These are phyloP conservation scores for Pollimyrus isidori DNA, from an alignment of 2,113 vertebrate genomes.

Conservation along the genomic window DNA sequence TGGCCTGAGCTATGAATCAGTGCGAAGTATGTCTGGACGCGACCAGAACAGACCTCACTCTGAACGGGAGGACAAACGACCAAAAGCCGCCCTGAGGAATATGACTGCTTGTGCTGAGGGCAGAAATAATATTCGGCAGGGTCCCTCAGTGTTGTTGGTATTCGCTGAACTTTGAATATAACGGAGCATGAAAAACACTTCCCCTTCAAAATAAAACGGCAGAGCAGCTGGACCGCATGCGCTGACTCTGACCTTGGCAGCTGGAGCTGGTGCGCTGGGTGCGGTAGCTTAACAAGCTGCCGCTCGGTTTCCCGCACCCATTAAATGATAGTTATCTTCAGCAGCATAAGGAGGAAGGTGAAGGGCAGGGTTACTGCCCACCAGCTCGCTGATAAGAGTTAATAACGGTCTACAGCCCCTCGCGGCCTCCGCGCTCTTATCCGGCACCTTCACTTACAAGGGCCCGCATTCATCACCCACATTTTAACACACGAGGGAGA, in stretches of 20 bases:
- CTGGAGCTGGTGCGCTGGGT: background rate
- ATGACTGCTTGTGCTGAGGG: background rate
- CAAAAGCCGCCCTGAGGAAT: background rate
- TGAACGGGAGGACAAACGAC: background rate
- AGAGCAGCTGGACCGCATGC: background rate
- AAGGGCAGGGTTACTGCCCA: background rate
- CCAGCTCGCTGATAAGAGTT: background rate
- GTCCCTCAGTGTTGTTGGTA: background rate
- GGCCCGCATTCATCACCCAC: background rate
- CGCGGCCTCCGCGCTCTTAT: background rate
- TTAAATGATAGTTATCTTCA: background rate
- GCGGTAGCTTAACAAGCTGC: background rate
- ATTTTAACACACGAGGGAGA: background rate
- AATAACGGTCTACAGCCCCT: background rate
- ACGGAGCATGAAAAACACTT: background rate
- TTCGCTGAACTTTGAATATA: background rate
- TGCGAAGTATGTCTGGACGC: background rate
- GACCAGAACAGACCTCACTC: background rate
- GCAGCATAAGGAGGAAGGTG: background rate
- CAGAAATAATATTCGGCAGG: background rate
- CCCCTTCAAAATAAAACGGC: background rate
- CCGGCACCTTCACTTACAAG: background rate
- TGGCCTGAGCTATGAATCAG: background rate
- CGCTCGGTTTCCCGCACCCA: background rate
- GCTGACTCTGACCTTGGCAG: background rate